phyloP scores from a whole-genome alignment of 2,797 vertebrate species.

The Triplophysa yarkandensis region DNA sequence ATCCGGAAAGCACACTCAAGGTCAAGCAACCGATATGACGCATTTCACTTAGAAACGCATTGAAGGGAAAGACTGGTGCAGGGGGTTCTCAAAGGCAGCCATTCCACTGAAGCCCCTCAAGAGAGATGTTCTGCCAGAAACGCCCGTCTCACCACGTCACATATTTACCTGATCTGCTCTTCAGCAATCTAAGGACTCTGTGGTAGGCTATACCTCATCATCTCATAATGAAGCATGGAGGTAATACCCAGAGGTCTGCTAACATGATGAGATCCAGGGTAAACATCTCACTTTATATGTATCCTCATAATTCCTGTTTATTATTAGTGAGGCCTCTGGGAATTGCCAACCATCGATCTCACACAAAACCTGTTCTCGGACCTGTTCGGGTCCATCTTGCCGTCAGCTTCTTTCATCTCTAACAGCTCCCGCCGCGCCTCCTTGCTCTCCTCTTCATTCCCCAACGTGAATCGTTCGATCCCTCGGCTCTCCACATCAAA shows the following conservation, averaged over 20 bases:
- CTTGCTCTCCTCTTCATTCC: slow-evolving; percentile 37
- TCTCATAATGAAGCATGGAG: slow-evolving; percentile 30
- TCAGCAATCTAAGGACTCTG: slow-evolving; percentile 10
- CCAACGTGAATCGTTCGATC: slow-evolving; percentile 12
- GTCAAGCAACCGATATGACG: slow-evolving; percentile 38
- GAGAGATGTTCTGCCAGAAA: slow-evolving; percentile 37
- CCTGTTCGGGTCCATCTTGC: slow-evolving; percentile 46
- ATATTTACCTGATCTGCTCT: slow-evolving; percentile 29
- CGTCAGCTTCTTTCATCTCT: slow-evolving; percentile 28
- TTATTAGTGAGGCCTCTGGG: slow-evolving; percentile 22
- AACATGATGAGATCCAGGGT: slow-evolving; percentile 34
- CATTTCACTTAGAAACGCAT: slow-evolving; percentile 29
- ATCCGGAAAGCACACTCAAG: slow-evolving; percentile 49
- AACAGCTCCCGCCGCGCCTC: slow-evolving; percentile 34
- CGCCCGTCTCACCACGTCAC: neutral
- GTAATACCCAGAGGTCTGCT: slow-evolving; percentile 35
- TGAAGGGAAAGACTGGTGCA: slow-evolving; percentile 28
- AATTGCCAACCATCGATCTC: slow-evolving; percentile 21
- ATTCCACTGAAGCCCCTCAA: slow-evolving; percentile 27
- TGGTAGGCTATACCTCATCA: slow-evolving; percentile 11
- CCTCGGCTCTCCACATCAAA: slow-evolving; percentile 12
- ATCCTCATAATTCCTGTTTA: slow-evolving; percentile 40
- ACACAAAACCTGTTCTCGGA: slow-evolving; percentile 28
- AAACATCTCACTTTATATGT: slow-evolving; percentile 39
- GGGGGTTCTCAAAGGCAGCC: slow-evolving; percentile 37